Evolutionary conservation across 2,888 invertebrate species (phyloP).

Genomic region (Lasius platythorax): DNA sequence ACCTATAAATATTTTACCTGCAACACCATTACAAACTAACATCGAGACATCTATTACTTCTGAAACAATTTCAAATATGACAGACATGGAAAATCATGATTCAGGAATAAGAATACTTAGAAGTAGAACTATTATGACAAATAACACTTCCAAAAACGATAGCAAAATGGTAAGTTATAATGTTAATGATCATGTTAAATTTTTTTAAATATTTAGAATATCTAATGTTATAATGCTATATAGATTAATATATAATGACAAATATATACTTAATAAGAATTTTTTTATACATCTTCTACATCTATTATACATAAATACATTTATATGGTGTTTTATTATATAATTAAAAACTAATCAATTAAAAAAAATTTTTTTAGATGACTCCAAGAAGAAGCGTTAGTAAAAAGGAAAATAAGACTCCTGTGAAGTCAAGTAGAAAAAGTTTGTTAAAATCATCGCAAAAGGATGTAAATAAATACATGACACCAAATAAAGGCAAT

Average conservation of each 20-base stretch:
- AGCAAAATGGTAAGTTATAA: conserved; percentile 42
- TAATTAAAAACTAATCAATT: neutral
- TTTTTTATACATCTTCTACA: neutral
- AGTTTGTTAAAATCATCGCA: conserved; percentile 20
- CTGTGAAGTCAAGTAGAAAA: conserved; percentile 46
- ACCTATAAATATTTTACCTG: neutral
- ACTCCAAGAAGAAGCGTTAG: conserved; percentile 11
- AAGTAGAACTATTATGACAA: conserved; percentile 65
- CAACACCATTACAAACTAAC: neutral
- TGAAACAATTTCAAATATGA: neutral
- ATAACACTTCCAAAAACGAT: conserved; percentile 38
- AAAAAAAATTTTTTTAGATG: neutral
- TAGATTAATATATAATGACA: neutral
- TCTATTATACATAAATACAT: neutral
- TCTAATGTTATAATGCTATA: neutral
- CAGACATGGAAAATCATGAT: neutral
- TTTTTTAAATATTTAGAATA: neutral
- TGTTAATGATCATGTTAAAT: neutral
- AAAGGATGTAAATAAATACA: neutral
- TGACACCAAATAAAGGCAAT: neutral
- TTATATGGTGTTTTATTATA: neutral
- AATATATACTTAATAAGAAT: conserved; percentile 6
- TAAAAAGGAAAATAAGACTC: conserved; percentile 59
- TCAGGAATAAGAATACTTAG: conserved; percentile 61
- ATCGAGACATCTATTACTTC: neutral